Evolutionary conservation across 2,113 vertebrate species (phyloP).

Genomic region (Oplegnathus fasciatus): DNA sequence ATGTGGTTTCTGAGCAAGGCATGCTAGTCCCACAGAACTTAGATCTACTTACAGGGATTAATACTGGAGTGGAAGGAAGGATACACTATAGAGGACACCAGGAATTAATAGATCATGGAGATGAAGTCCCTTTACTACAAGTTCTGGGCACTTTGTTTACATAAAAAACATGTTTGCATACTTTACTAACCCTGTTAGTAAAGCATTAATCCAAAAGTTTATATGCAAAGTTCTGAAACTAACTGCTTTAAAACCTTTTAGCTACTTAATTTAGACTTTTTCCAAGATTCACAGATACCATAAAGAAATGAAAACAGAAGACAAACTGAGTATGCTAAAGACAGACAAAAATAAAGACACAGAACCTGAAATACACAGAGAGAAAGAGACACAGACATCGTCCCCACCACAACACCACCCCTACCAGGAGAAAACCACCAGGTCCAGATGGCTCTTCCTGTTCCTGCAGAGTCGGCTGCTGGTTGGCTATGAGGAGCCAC

Average conservation of each 20-base stretch:
- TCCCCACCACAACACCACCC: slow-evolving; percentile 42
- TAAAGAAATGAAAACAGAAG: background rate
- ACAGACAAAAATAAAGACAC: background rate
- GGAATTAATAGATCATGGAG: slow-evolving; percentile 18
- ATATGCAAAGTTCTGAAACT: background rate
- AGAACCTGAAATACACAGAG: slow-evolving; percentile 15
- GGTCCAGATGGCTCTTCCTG: slow-evolving; percentile 84
- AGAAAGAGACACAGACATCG: slow-evolving; percentile 23
- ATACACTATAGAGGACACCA: slow-evolving; percentile 9
- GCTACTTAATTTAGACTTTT: background rate
- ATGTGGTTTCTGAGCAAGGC: slow-evolving; percentile 19
- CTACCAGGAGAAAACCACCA: slow-evolving; percentile 62
- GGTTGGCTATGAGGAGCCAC: slow-evolving; percentile 64
- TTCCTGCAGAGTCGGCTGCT: slow-evolving; percentile 69
- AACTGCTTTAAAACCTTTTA: background rate
- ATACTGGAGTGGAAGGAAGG: slow-evolving; percentile 19
- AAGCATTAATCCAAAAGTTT: background rate
- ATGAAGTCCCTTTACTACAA: background rate
- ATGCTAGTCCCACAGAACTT: background rate
- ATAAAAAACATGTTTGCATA: slow-evolving; percentile 6
- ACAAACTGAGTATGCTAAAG: background rate
- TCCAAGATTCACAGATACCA: background rate
- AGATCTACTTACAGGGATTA: slow-evolving; percentile 52
- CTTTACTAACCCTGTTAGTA: background rate
- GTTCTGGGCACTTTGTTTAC: background rate